phyloP scores from a whole-genome alignment of 2,888 invertebrate genomes.

The Spodoptera exigua region DNA sequence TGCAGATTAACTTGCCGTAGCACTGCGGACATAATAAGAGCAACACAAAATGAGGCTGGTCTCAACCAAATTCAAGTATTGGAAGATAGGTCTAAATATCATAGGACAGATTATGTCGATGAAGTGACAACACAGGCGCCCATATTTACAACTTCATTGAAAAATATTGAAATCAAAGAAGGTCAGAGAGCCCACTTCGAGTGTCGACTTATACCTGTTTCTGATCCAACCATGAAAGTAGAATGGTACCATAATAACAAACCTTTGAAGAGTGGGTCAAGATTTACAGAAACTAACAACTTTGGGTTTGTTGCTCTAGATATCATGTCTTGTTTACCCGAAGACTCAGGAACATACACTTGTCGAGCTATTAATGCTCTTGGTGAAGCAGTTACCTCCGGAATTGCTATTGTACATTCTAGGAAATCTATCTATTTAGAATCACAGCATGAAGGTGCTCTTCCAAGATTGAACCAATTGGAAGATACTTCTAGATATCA shows the following conservation, averaged over 20 bases:
- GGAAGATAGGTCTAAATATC: conserved; percentile 95
- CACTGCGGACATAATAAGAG: conserved; percentile 94
- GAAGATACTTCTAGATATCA: conserved; percentile 94
- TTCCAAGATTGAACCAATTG: conserved; percentile 94
- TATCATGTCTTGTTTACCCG: conserved; percentile 98
- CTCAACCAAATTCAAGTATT: conserved; percentile 96
- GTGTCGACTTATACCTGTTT: conserved; percentile 97
- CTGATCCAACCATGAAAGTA: conserved; percentile 97
- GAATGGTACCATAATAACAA: conserved; percentile 98
- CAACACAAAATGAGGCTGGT: conserved; percentile 96
- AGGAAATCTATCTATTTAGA: conserved; percentile 96
- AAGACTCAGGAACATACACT: conserved; percentile 98
- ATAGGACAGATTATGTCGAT: conserved; percentile 92
- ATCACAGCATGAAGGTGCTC: conserved; percentile 95
- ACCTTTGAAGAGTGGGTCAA: conserved; percentile 97
- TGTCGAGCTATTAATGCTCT: conserved; percentile 97
- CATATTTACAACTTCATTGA: conserved; percentile 97
- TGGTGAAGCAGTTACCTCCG: conserved; percentile 98
- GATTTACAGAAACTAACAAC: conserved; percentile 98
- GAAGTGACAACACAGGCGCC: conserved; percentile 97
- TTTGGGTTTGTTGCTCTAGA: conserved; percentile 99
- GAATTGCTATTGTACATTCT: conserved; percentile 95
- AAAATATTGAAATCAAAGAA: conserved; percentile 97
- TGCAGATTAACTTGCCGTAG: conserved; percentile 93
- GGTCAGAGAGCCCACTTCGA: conserved; percentile 98